Base-by-base conservation (phyloP, 2,888 invertebrate genomes). In the Adela reaumurella region DNA sequence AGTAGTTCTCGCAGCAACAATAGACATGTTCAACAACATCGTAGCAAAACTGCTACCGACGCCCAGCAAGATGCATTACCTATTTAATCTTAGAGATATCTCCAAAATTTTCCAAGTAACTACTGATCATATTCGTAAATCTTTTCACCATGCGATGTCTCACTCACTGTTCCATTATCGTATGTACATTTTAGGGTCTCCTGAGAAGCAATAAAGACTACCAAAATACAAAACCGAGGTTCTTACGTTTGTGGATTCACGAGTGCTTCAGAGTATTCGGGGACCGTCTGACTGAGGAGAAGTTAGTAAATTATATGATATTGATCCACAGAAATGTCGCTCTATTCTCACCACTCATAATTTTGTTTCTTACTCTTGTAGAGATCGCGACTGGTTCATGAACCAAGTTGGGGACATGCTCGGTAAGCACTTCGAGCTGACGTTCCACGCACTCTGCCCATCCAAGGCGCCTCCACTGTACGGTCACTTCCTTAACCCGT, bases 11-110 rank as follows among this genome's bases (percentile, higher is more conserved):
- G 62, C 81, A 49, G 88, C 91, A 0, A 90, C 92, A 0, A 86
- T 94, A 58, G 86, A 87, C 54, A 74, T 93, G 56, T 95, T 92
- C 67, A 84, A 87, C 59, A 82, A 83, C 54, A 88, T 93, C 0
- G 82, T 83, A 1, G 70, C 65, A 0, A 89, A 87, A 62, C 86
- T 95, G 76, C 69, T 94, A 43, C 94, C 95, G 0, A 94, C 94
- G 0, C 94, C 94, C 0, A 83, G 87, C 51, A 95, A 94, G 67
- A 92, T 90, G 64, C 94, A 95, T 69, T 95, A 95, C 59, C 73
- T 94, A 35, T 95, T 94, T 72, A 94, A 94, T 67, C 69, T 95
- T 58, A 74, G 94, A 55, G 94, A 94, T 60, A 92, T 95, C 55
- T 93, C 93, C 1, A 91, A 87, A 76, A 87, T 94, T 41, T 87